Percentiles rank a stretch among this genome's conserved stretches.
Evolutionary conservation across 2,113 vertebrate genomes (phyloP).

Genomic region (Rhadina sibilatrix): DNA sequence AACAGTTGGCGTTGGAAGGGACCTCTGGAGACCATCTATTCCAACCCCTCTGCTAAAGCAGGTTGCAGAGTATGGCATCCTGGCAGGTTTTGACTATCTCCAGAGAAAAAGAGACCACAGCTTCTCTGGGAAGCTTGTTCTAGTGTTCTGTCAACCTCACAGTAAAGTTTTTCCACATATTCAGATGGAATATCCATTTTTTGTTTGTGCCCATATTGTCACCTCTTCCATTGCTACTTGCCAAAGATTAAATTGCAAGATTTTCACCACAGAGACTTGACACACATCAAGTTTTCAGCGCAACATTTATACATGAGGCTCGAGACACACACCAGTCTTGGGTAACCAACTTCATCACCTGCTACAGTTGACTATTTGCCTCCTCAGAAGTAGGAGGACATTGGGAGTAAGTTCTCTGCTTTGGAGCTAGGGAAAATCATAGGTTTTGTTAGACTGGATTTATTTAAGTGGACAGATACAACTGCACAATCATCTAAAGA

Average conservation of each 20-base stretch:
- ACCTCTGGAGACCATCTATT: neutral
- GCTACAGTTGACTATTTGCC: neutral
- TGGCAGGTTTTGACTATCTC: neutral
- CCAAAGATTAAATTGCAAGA: neutral
- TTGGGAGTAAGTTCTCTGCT: neutral
- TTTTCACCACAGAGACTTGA: neutral
- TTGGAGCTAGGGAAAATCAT: neutral
- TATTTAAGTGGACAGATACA: neutral
- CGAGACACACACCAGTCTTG: neutral
- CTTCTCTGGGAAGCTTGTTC: neutral
- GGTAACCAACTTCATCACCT: neutral
- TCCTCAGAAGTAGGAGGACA: neutral
- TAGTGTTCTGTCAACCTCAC: neutral
- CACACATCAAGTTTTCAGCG: neutral
- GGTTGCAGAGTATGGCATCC: neutral
- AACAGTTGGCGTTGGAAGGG: neutral
- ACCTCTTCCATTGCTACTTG: neutral
- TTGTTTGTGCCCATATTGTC: neutral
- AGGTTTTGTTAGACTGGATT: neutral
- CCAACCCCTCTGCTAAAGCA: neutral
- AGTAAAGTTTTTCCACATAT: neutral
- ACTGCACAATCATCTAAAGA: neutral
- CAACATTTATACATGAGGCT: accelerated
- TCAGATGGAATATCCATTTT: neutral
- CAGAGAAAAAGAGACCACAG: neutral